These are phyloP conservation scores for Sebastes steindachneri DNA, from an alignment of 2,797 vertebrate genomes.

Conservation along the genomic window DNA sequence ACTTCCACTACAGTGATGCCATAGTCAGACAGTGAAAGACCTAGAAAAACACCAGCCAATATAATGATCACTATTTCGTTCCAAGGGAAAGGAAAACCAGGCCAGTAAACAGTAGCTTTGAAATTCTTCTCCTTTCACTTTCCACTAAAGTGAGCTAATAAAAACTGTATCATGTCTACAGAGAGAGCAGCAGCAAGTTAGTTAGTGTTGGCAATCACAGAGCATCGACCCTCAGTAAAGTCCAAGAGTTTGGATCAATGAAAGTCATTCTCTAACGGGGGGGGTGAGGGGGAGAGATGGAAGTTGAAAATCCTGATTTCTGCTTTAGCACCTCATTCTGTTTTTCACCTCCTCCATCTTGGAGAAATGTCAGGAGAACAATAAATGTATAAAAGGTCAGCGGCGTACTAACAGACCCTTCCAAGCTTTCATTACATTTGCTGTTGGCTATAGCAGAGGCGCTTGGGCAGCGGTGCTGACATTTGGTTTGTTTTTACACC, in stretches of 20 bases:
- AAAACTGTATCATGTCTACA: slow-evolving; percentile 63
- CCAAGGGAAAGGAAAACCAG: slow-evolving; percentile 24
- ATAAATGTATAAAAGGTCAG: slow-evolving; percentile 85
- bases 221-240: slow-evolving; percentile 73
- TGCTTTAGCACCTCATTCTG: slow-evolving; percentile 71
- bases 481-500: slow-evolving; percentile 88
- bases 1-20: neutral
- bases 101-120: slow-evolving; percentile 13
- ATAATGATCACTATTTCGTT: slow-evolving; percentile 26
- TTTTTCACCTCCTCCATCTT: slow-evolving; percentile 77
- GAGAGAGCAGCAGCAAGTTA: slow-evolving; percentile 70
- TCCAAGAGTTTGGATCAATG: slow-evolving; percentile 82
- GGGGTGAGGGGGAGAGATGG: slow-evolving; percentile 20
- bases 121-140: slow-evolving; percentile 38
- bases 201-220: slow-evolving; percentile 80
- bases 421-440: slow-evolving; percentile 83
- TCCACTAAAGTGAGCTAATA: slow-evolving; percentile 67
- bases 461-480: slow-evolving; percentile 77
- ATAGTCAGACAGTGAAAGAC: neutral
- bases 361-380: slow-evolving; percentile 85
- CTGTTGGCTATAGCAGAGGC: slow-evolving; percentile 75
- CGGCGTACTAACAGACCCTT: slow-evolving; percentile 83
- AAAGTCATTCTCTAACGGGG: slow-evolving; percentile 77
- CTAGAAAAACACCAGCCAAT: neutral
- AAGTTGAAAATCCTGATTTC: slow-evolving; percentile 74